Conservation (phyloP, 92 coral and sea anemone genomes). For the Desmophyllum pertusum region DNA sequence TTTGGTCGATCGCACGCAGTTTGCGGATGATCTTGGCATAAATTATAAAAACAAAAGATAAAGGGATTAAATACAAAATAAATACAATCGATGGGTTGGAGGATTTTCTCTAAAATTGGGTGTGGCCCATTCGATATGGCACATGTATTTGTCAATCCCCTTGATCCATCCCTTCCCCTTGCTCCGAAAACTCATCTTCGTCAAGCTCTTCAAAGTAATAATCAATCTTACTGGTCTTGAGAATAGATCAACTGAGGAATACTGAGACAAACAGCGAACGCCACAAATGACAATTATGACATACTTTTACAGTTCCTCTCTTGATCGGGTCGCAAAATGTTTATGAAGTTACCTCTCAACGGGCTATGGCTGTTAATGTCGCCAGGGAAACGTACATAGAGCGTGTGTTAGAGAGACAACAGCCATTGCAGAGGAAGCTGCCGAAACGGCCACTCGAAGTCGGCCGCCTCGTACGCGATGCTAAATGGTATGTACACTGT, state of each 20-base stretch:
- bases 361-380: conserved; percentile 65
- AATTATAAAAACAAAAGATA: conserved; percentile 42
- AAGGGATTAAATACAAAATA: conserved; percentile 52
- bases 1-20: conserved; percentile 48
- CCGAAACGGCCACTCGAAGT: conserved; percentile 80
- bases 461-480: conserved; percentile 63
- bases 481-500: conserved; percentile 59
- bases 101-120: conserved; percentile 55
- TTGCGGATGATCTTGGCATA: conserved; percentile 55
- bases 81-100: conserved; percentile 67
- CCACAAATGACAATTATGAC: conserved; percentile 45
- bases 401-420: conserved; percentile 70
- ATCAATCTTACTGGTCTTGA: conserved; percentile 35
- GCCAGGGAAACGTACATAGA: conserved; percentile 67
- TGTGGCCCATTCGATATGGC: conserved; percentile 70
- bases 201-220: background rate
- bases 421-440: conserved; percentile 54
- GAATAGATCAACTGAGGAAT: conserved; percentile 63
- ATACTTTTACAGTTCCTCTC: conserved; percentile 15
- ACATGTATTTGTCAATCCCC: conserved; percentile 34
- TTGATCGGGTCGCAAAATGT: conserved; percentile 29
- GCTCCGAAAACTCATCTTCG: conserved; percentile 1
- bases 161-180: background rate
- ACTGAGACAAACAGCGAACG: conserved; percentile 43
- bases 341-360: conserved; percentile 63